Base-by-base conservation (phyloP, 92 coral and sea anemone species). In the Porites lobata region DNA sequence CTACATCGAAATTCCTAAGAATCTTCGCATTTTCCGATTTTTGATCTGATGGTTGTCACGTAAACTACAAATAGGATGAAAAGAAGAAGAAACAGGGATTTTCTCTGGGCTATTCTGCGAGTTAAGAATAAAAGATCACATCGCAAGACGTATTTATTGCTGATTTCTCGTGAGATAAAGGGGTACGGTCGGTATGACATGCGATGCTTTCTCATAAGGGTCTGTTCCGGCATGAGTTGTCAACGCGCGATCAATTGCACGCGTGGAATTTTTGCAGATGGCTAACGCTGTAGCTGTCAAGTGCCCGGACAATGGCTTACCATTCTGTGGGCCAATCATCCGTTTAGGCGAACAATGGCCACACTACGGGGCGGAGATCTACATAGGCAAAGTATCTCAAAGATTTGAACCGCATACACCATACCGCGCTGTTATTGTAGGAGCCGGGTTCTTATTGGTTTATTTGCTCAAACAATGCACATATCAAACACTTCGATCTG, bases 401-500 rank as follows among this genome's bases (percentile, higher is more conserved):
- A 81, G 92, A 93, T 95, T 95, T 86, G 78, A 83, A 84, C 90
- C 82, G 82, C 88, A 82, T 64, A 73, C 85, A 62, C 87, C 77
- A 62, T 79, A 65, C 82, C 88, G 85, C 68, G 78, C 77, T 56
- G 85, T 81, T 82, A 93, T 93, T 91, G 92, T 93, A 87, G 67
- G 64, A 81, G 88, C 88, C 50, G 54, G n/a, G 11, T 26, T 72
- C 65, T 89, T 69, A 95, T 95, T 95, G 96, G 98, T 84, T 80
- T 81, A 84, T 95, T 93, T 88, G 93, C 87, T 81, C 84, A 82
- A 95, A 95, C 96, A 93, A 95, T 95, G 94, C 92, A 77, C 86
- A 91, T 94, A 91, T 91, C 91, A 95, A 94, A 95, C 93, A 95
- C 87, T 62, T 77, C 80, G 80, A 91, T 89, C 93, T 87, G 83